Evolutionary conservation across 2,888 invertebrate species (phyloP), one percentile per base, ranked within the genome.

Genomic region (Adela reaumurella): DNA sequence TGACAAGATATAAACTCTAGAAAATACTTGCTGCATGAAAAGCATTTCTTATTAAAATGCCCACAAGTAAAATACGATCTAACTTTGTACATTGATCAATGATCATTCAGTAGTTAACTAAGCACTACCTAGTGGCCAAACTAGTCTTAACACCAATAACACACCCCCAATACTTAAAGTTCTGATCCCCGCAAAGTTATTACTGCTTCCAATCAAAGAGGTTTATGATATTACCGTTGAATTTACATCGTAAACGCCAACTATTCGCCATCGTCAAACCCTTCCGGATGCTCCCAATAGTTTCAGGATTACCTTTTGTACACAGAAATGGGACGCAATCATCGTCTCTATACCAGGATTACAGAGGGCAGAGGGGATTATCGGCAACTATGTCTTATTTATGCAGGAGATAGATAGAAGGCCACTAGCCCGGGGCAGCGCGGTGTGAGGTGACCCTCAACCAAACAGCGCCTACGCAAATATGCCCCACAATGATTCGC

Each of bases 291-390:
- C 67, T 64, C 65, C 70, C 67, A 67, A 77, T 74, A 78, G 77
- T 76, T 74, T 61, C 68, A 69, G 76, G 78, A 76, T 78, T 78
- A 78, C 77, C 76, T 78, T 78, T 77, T 74, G 77, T 77, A 77
- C 76, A 78, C 77, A 76, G 63, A 72, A 73, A 74, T 65, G 68
- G 74, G 73, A 58, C 68, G 74, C 76, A 77, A 78, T 78, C 76
- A 77, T 73, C 77, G 69, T 76, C 74, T 73, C 64, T 59, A 61
- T 67, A 68, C 67, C 61, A 70, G 76, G 73, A 73, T 77, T 74
- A 77, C 64, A 65, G 57, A 63, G 64, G 65, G 67, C 70, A 63
- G 53, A 50, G 62, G 63, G 46, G 63, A 63, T 66, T 63, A 64
- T 58, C 51, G 51, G 28, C 24, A 62, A 62, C 62, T 60, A 62